Percentiles rank a stretch among this genome's conserved stretches.
Evolutionary conservation across 1,140 invertebrate genomes (phyloP).

Genomic region (Lasioglossum baleicum): DNA sequence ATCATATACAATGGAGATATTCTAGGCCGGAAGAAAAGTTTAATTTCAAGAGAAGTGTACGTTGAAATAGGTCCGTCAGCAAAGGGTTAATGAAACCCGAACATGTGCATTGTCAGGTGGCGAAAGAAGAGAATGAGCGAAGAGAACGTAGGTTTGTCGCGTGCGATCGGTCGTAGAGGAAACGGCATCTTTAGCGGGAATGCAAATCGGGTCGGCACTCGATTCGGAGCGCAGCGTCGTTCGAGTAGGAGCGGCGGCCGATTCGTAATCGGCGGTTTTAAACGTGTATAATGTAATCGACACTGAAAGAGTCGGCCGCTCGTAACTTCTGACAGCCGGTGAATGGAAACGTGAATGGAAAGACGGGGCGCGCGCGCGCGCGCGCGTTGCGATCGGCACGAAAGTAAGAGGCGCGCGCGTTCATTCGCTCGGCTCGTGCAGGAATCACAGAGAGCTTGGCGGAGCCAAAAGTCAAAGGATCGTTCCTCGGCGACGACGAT

Average conservation of each 20-base stretch:
- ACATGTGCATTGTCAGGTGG: no score
- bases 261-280: constrained; percentile 43
- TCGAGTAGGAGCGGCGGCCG: constrained; percentile 22
- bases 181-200: no score
- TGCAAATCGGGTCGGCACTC: no score
- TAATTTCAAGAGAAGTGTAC: no score
- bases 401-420: constrained; percentile 69
- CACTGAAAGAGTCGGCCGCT: constrained; percentile 53
- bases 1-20: no score
- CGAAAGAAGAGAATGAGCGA: no score
- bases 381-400: constrained; percentile 61
- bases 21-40: no score
- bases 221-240: not conserved
- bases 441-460: constrained; percentile 33
- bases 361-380: constrained; percentile 35
- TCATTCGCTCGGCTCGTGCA: constrained; percentile 23
- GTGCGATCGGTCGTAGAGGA: no score
- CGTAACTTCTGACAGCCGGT: constrained; percentile 61
- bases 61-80: no score
- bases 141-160: no score
- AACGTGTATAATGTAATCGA: constrained; percentile 59
- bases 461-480: constrained; percentile 59
- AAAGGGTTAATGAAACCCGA: no score
- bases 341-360: constrained; percentile 70
- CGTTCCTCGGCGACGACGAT: not conserved